Evolutionary conservation across 2,113 vertebrate species (phyloP).

Genomic region (Pelodiscus sinensis): DNA sequence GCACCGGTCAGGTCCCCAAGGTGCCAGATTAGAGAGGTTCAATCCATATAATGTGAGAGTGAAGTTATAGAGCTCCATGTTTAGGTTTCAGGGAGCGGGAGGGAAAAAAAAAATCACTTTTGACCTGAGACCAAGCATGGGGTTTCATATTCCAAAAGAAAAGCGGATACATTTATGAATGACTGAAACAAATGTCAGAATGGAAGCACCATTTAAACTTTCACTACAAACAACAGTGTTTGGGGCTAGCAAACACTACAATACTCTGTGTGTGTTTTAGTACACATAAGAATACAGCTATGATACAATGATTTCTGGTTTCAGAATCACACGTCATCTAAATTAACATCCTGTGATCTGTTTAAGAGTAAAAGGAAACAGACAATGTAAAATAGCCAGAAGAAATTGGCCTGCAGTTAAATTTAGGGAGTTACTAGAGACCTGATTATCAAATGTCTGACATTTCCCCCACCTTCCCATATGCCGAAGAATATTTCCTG

Average conservation of each 20-base stretch:
- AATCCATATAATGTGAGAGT: background rate
- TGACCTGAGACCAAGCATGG: constrained; percentile 14
- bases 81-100: background rate
- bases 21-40: no score
- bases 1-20: no score
- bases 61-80: background rate
- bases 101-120: background rate
- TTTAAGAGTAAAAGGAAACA: constrained; percentile 43
- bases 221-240: background rate
- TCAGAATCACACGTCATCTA: constrained; percentile 63
- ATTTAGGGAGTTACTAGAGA: constrained; percentile 50
- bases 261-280: background rate
- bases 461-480: constrained; percentile 66
- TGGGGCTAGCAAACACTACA: background rate
- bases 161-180: background rate
- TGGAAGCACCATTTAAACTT: background rate
- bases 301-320: constrained; percentile 56
- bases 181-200: background rate
- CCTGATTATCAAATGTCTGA: constrained; percentile 61
- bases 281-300: constrained; percentile 51
- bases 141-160: background rate
- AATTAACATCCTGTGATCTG: constrained; percentile 15
- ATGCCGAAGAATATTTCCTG: constrained; percentile 72
- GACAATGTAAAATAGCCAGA: constrained; percentile 61
- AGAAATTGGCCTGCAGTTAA: constrained; percentile 51